Evolutionary conservation across 2,797 vertebrate species (phyloP).

Genomic region (Rhinatrema bivittatum): DNA sequence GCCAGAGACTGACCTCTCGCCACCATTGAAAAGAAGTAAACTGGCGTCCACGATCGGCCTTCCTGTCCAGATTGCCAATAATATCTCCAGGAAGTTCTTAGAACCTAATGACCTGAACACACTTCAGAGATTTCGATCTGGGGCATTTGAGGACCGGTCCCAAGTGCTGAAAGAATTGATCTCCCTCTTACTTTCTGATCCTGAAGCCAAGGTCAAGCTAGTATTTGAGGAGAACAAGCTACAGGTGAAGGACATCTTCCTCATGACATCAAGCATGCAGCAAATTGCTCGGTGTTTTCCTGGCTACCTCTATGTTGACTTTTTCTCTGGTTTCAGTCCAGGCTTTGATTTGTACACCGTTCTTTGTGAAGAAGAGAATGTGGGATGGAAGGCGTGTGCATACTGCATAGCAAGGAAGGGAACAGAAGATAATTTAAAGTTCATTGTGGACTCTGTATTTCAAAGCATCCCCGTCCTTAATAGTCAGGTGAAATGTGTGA

Average conservation of each 20-base stretch:
- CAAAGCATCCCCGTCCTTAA: not conserved
- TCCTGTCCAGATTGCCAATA: conserved; percentile 13
- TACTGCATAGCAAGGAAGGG: conserved; percentile 16
- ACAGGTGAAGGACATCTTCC: conserved; percentile 10
- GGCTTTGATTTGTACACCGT: conserved; percentile 12
- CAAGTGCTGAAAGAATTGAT: conserved; percentile 10
- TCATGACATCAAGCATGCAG: conserved; percentile 11
- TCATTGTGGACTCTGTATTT: conserved; percentile 4
- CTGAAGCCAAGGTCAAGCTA: conserved; percentile 8
- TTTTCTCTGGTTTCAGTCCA: conserved; percentile 7
- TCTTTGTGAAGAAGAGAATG: conserved; percentile 7
- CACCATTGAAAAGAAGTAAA: conserved; percentile 10
- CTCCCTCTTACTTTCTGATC: conserved; percentile 4
- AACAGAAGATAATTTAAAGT: not conserved
- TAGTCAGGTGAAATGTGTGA: conserved; percentile 5
- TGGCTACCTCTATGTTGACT: conserved; percentile 4
- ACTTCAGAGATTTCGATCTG: conserved; percentile 9
- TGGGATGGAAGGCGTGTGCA: conserved; percentile 5
- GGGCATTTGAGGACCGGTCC: conserved; percentile 12
- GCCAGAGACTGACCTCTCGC: not conserved
- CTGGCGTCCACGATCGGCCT: not conserved
- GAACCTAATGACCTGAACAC: conserved; percentile 9
- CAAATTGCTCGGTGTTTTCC: not conserved
- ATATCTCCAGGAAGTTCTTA: conserved; percentile 13
- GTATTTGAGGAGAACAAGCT: conserved; percentile 18